Percentiles rank a stretch among this genome's conserved stretches.
These are phyloP conservation scores for Nemapogon koenigi DNA, from an alignment of 2,888 invertebrate species.

Conservation along the genomic window DNA sequence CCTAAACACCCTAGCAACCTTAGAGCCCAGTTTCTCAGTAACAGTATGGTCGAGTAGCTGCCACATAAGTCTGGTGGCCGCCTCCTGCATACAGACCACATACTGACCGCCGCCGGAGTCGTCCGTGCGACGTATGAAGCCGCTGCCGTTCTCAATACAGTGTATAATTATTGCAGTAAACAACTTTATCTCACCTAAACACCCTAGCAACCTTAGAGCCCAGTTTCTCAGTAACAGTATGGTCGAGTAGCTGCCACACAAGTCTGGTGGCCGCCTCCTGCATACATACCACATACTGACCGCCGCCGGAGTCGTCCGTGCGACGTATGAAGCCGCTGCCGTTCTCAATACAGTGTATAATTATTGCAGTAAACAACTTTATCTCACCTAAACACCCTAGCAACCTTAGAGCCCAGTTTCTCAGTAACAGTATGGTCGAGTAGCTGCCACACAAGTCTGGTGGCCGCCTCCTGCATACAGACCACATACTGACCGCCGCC, in stretches of 20 bases:
- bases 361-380: no score
- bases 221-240: conserved; percentile 83
- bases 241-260: conserved; percentile 77
- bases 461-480: conserved; percentile 73
- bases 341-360: no score
- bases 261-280: conserved; percentile 73
- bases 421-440: conserved; percentile 85
- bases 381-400: conserved; percentile 80
- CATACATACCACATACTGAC: conserved; percentile 79
- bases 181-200: conserved; percentile 76
- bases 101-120: conserved; percentile 87
- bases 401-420: conserved; percentile 84
- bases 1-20: conserved; percentile 86
- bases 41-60: conserved; percentile 80
- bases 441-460: conserved; percentile 72
- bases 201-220: conserved; percentile 86
- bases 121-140: conserved; percentile 77
- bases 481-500: conserved; percentile 84
- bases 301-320: conserved; percentile 83
- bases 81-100: conserved; percentile 73
- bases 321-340: conserved; percentile 76
- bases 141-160: conserved; percentile 81
- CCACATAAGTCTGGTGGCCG: conserved; percentile 75
- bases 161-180: no score
- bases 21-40: conserved; percentile 84